Base-by-base conservation (phyloP, 2,797 vertebrate genomes). In the Neosalanx taihuensis region DNA sequence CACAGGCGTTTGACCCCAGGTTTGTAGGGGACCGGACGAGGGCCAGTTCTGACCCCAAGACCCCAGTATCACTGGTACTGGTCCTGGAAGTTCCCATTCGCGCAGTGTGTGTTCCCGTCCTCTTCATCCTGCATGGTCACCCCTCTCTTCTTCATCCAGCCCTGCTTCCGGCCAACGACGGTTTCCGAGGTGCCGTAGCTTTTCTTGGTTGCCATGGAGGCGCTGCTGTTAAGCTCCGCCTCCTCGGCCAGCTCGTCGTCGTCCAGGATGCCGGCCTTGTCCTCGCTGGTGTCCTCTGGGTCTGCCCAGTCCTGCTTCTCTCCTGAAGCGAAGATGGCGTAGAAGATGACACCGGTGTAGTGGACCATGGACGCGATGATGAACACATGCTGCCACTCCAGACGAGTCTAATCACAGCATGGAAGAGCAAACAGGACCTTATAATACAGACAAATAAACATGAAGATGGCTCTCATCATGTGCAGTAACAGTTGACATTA, bases 341-440 rank as follows among this genome's bases (percentile, higher is more conserved):
- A 99, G 91, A 99, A 99, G 89, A 99, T 90, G 74, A 99, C 97
- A 0, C 98, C 97, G 2, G 94, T 90, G 90, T 99, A 99, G 83
- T 99, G 98, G 74, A 99, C 97, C 83, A 98, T 92, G 64, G 98
- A 91, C 0, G 98, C 98, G 6, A 99, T 99, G 76, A 99, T 75
- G 73, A 99, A 99, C 75, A 99, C 97, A 0, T 98, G 92, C 90
- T 99, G 98, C 98, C 98, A 99, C 85, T 99, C 98, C 81, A 97
- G 93, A 0, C 97, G 96, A 23, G 96, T 98, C 98, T 99, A 89
- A 74, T 12, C 41, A 46, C 7, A 81, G 79, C 65, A 63, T 79
- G 53, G 49, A 78, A 71, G 31, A 70, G 15, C 51, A 67, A 31
- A 73, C 53, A 59, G 46, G 4, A 41, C 13, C 5, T 18, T 17